Percentiles rank a stretch among this genome's conserved stretches.
Conservation (phyloP, 1,140 invertebrate genomes). For the Colletes latitarsis region DNA sequence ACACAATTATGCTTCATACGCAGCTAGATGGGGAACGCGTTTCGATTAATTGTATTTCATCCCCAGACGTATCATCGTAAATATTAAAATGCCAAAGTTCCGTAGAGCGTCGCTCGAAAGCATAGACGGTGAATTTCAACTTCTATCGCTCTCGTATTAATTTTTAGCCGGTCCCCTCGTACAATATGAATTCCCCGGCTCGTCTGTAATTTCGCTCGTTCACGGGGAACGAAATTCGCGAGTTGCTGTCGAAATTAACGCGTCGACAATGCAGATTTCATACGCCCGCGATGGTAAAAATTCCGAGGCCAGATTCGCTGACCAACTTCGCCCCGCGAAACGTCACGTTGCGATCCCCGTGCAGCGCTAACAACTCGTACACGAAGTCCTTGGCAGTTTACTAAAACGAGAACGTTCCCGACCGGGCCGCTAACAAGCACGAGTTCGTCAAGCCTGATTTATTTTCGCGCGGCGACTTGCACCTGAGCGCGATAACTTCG, state of each 20-base stretch:
- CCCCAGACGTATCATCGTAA: no score
- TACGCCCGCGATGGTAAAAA: not conserved
- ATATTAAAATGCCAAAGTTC: no score
- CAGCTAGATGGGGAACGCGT: no score
- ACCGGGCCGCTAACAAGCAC: conserved; percentile 6
- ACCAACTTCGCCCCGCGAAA: not conserved
- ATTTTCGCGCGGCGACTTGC: not conserved
- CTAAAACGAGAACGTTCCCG: not conserved
- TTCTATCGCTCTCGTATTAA: no score
- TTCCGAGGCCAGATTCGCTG: no score
- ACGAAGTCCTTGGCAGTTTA: not conserved
- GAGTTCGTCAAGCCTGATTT: conserved; percentile 23
- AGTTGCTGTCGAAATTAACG: not conserved
- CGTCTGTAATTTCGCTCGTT: not conserved
- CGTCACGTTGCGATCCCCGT: not conserved
- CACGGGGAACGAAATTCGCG: not conserved
- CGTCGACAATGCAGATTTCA: not conserved
- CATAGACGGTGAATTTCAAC: no score
- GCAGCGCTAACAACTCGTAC: not conserved
- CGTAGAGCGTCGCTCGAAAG: no score
- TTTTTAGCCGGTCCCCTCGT: no score
- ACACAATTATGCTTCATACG: no score
- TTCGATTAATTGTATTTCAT: no score
- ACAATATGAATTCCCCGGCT: not conserved
- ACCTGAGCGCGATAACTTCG: not conserved